Evolutionary conservation across 53 echinoderm and acorn worm genomes (phyloP).

Genomic region (Zoroaster sp.): DNA sequence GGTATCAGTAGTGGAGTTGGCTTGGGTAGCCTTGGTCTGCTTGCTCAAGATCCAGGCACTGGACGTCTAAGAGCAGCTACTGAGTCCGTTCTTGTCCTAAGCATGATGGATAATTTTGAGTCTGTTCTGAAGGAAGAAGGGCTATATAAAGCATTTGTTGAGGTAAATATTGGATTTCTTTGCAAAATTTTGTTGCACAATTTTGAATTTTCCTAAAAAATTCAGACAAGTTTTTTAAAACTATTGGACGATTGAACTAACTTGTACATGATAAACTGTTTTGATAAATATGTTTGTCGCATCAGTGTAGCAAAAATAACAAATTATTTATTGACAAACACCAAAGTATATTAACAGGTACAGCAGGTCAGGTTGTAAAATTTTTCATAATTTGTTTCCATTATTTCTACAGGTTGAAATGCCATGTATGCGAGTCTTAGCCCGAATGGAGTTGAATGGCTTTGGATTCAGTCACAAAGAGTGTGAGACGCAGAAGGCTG

Average conservation of each 20-base stretch:
- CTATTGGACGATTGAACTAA: too few species aligned
- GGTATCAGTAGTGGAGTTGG: slow-evolving; percentile 88
- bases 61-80: slow-evolving; percentile 81
- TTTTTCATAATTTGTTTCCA: too few species aligned
- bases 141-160: slow-evolving; percentile 66
- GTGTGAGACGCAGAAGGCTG: slow-evolving; percentile 86
- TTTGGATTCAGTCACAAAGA: slow-evolving; percentile 85
- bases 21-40: slow-evolving; percentile 68
- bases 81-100: slow-evolving; percentile 78
- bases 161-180: too few species aligned
- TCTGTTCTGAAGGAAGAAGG: slow-evolving; percentile 56
- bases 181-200: too few species aligned
- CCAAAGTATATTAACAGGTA: too few species aligned
- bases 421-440: slow-evolving; percentile 85
- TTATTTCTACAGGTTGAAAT: slow-evolving; percentile 80
- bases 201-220: too few species aligned
- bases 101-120: slow-evolving; percentile 73
- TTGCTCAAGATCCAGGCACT: slow-evolving; percentile 71
- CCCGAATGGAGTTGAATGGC: slow-evolving; percentile 91
- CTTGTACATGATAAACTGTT: too few species aligned
- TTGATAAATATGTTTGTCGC: too few species aligned
- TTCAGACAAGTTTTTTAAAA: too few species aligned
- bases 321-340: too few species aligned
- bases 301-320: too few species aligned
- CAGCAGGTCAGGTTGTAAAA: too few species aligned